phyloP scores from a whole-genome alignment of 2,113 vertebrate species.

The Vidua macroura region DNA sequence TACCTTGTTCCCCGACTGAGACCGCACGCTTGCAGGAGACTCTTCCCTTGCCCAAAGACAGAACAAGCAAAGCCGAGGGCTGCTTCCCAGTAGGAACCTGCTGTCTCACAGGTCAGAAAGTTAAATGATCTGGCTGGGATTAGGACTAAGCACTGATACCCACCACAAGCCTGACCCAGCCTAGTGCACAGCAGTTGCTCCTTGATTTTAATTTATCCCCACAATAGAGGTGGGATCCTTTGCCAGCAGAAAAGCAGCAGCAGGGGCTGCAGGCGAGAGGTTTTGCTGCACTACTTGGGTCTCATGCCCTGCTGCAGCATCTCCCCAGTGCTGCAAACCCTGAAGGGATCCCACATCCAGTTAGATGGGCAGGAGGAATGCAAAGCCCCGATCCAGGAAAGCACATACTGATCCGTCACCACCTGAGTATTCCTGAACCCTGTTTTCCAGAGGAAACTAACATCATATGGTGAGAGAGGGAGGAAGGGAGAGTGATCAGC shows the following conservation, averaged over 20 bases:
- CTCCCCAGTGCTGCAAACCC: neutral
- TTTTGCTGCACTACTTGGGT: accelerated
- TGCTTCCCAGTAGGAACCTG: neutral
- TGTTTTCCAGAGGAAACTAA: slow-evolving; percentile 29
- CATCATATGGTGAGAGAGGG: neutral
- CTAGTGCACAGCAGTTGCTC: neutral
- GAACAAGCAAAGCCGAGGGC: neutral
- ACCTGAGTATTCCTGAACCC: neutral
- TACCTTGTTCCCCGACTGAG: neutral
- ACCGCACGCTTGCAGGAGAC: neutral
- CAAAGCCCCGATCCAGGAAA: neutral
- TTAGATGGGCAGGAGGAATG: neutral
- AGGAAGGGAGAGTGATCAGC: neutral
- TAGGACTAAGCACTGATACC: neutral
- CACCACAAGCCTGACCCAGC: neutral
- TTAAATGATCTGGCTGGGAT: neutral
- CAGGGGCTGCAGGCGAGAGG: neutral
- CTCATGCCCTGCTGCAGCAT: neutral
- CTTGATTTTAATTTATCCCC: neutral
- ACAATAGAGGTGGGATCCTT: neutral
- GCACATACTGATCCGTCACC: neutral
- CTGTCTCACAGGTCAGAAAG: neutral
- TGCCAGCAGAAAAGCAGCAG: neutral
- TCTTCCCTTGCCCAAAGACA: neutral
- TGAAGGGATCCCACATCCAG: neutral